These are phyloP conservation scores for Nowickia ferox DNA, from an alignment of 2,888 invertebrate genomes.

Conservation along the genomic window DNA sequence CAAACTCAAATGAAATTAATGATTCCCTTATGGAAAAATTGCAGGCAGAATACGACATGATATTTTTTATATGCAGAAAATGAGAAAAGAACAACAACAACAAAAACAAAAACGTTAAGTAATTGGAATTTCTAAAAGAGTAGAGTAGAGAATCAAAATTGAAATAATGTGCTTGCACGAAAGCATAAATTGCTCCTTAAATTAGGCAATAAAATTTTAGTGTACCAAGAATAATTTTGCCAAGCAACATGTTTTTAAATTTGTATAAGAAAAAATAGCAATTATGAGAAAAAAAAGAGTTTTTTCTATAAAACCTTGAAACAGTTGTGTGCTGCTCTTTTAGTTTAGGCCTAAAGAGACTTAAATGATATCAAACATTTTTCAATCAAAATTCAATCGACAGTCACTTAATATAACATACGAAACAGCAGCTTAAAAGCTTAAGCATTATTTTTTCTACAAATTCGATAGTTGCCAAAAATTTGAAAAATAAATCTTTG, in stretches of 20 bases:
- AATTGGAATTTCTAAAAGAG: constrained; percentile 25
- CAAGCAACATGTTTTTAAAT: not conserved
- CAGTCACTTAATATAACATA: too few relatives aligned
- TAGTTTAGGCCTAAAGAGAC: too few relatives aligned
- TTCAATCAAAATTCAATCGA: too few relatives aligned
- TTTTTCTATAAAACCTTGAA: too few relatives aligned
- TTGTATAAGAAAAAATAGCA: not conserved
- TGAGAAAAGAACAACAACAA: not conserved
- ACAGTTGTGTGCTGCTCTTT: too few relatives aligned
- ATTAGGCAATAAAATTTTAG: not conserved
- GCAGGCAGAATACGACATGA: constrained; percentile 49
- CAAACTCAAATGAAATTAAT: constrained; percentile 63
- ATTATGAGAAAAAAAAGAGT: too few relatives aligned
- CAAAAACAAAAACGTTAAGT: not conserved
- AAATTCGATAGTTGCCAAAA: too few relatives aligned
- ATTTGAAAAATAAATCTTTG: too few relatives aligned
- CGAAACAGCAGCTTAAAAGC: too few relatives aligned
- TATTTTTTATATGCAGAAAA: not conserved
- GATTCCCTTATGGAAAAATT: constrained; percentile 61
- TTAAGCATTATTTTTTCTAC: too few relatives aligned
- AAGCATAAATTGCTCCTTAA: constrained; percentile 9
- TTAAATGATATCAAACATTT: too few relatives aligned
- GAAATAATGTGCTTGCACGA: not conserved
- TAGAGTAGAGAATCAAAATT: constrained; percentile 21
- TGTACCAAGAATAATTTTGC: not conserved